These are phyloP conservation scores for Electrophaes corylata DNA, from an alignment of 2,888 invertebrate genomes.

Conservation along the genomic window DNA sequence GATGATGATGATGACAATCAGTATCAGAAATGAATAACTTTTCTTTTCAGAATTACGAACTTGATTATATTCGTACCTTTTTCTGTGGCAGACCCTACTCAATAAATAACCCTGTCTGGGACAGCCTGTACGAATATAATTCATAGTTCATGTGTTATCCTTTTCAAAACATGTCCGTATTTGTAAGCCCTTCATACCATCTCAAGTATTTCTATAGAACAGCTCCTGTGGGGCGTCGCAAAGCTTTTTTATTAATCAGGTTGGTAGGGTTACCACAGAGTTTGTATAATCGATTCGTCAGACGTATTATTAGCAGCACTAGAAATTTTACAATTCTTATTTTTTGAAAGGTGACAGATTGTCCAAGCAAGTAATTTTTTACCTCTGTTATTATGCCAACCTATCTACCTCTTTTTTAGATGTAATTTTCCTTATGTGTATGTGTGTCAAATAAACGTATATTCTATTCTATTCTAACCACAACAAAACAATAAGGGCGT, in stretches of 20 bases:
- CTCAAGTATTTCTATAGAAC: slow-evolving; percentile 14
- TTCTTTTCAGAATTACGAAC: no score
- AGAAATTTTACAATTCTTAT: no score
- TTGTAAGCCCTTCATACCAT: slow-evolving; percentile 12
- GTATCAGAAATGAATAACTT: no score
- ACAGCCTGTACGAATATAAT: not conserved
- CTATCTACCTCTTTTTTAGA: no score
- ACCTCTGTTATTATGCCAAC: no score
- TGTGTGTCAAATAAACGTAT: no score
- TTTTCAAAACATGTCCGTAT: slow-evolving; percentile 10
- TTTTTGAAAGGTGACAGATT: no score
- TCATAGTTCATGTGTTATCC: slow-evolving; percentile 12
- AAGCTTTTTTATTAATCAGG: slow-evolving; percentile 1
- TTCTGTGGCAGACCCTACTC: not conserved
- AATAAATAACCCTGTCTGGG: not conserved
- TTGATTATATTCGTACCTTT: not conserved
- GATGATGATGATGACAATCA: no score
- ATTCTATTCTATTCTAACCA: no score
- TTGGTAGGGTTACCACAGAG: not conserved
- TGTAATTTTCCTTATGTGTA: no score
- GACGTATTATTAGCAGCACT: not conserved
- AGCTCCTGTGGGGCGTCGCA: slow-evolving; percentile 16
- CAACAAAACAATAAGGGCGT: no score
- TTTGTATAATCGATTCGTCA: not conserved
- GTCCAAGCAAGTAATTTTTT: no score